Evolutionary conservation across 2,113 vertebrate species (phyloP).

Genomic region (Paradoxurus hermaphroditus): DNA sequence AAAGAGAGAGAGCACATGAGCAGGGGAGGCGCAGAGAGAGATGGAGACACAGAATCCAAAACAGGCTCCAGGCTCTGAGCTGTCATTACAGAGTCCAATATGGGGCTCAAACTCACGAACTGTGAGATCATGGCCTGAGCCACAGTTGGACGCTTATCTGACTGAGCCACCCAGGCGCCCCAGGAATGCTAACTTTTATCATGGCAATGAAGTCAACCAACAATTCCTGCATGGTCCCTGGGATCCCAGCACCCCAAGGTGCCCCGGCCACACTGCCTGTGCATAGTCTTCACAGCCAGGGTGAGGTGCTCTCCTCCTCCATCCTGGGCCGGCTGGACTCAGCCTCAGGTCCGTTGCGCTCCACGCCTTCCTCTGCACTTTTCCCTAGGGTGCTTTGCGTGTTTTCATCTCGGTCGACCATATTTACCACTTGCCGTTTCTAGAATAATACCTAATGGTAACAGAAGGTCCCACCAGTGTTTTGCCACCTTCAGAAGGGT

Average conservation of each 20-base stretch:
- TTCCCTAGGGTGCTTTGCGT: accelerated
- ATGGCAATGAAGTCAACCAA: accelerated
- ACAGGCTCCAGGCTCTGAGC: no score
- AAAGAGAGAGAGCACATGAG: no score
- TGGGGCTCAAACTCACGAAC: no score
- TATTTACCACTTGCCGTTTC: neutral
- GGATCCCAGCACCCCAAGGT: neutral
- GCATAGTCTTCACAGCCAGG: accelerated
- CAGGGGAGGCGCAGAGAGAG: no score
- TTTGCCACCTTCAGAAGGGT: neutral
- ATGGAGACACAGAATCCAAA: no score
- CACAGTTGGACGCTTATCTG: no score
- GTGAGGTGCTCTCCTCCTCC: accelerated
- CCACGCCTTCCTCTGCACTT: accelerated
- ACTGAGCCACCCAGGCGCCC: no score
- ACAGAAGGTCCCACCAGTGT: neutral
- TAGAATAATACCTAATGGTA: neutral
- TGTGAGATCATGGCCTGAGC: no score
- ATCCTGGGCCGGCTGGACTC: accelerated
- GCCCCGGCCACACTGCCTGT: neutral
- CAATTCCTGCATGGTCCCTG: accelerated
- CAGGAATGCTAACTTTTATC: accelerated
- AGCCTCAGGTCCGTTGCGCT: neutral
- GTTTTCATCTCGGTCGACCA: neutral
- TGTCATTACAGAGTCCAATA: no score